Percentiles rank a stretch among this genome's conserved stretches.
These are phyloP conservation scores for Thomomys bottae DNA, from an alignment of 2,113 vertebrate genomes.

Conservation along the genomic window DNA sequence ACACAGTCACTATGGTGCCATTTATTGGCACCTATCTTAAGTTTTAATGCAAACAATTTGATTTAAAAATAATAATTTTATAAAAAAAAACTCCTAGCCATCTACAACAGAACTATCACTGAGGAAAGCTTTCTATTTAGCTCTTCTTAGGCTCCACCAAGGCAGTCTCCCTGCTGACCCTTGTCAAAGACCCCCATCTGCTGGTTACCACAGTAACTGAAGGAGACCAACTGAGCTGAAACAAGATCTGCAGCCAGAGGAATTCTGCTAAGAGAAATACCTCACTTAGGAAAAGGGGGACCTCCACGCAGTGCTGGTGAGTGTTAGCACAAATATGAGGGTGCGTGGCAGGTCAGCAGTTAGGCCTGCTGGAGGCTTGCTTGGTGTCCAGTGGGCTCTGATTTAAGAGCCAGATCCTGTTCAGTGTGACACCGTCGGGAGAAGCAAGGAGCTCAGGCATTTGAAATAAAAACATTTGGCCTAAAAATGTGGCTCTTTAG, in stretches of 20 bases:
- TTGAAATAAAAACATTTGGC: not conserved
- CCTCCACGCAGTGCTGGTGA: conserved; percentile 24
- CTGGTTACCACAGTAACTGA: conserved; percentile 88
- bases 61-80: too few species aligned
- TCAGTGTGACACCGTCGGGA: too few species aligned
- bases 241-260: conserved; percentile 65
- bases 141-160: conserved; percentile 29
- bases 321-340: conserved; percentile 18
- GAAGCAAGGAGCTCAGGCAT: not conserved
- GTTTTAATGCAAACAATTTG: conserved; percentile 95
- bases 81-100: too few species aligned
- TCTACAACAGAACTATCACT: too few species aligned
- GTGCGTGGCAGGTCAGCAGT: conserved; percentile 18
- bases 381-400: not conserved
- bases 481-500: not conserved
- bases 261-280: conserved; percentile 68
- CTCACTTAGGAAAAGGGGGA: conserved; percentile 77
- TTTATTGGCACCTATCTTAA: conserved; percentile 93
- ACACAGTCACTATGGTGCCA: conserved; percentile 90
- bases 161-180: conserved; percentile 88
- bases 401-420: not conserved
- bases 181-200: conserved; percentile 94
- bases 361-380: not conserved
- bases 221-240: conserved; percentile 74
- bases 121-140: conserved; percentile 84